Evolutionary conservation across 2,797 vertebrate species (phyloP).

Genomic region (Malacoctenus gilli): DNA sequence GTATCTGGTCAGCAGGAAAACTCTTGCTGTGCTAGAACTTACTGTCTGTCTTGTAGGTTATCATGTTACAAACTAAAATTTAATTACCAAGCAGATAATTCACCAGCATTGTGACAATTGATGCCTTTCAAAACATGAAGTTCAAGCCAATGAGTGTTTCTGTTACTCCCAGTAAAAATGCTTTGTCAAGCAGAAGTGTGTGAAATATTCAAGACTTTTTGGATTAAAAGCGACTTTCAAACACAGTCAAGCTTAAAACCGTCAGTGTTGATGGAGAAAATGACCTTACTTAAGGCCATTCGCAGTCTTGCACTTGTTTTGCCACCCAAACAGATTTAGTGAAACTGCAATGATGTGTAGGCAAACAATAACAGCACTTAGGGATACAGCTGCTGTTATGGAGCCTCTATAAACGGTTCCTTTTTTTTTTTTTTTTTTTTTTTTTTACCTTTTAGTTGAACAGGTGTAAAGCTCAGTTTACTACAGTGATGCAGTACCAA

Average conservation of each 20-base stretch:
- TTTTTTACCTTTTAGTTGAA: slow-evolving; percentile 2
- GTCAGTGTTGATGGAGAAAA: too few species aligned
- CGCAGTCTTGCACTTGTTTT: background rate
- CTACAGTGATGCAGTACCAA: slow-evolving; percentile 19
- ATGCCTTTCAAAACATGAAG: slow-evolving; percentile 14
- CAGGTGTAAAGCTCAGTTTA: slow-evolving; percentile 33
- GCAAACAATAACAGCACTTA: slow-evolving; percentile 4
- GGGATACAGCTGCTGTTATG: background rate
- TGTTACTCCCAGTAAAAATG: slow-evolving; percentile 11
- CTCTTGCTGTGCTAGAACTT: slow-evolving; percentile 41
- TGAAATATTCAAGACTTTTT: too few species aligned
- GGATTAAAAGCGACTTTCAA: too few species aligned
- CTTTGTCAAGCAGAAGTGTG: slow-evolving; percentile 1
- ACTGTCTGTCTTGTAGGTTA: slow-evolving; percentile 39
- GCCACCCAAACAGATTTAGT: background rate
- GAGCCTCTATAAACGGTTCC: too few species aligned
- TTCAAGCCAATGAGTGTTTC: slow-evolving; percentile 4
- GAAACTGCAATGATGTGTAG: slow-evolving; percentile 1
- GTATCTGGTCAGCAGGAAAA: slow-evolving; percentile 27
- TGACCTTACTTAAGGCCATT: too few species aligned
- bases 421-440: too few species aligned
- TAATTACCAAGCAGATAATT: slow-evolving; percentile 45
- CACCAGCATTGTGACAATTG: slow-evolving; percentile 28
- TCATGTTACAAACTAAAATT: slow-evolving; percentile 42
- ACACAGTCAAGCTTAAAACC: too few species aligned